Conservation (phyloP, 2,888 invertebrate species). For the Oeneis ivallda region DNA sequence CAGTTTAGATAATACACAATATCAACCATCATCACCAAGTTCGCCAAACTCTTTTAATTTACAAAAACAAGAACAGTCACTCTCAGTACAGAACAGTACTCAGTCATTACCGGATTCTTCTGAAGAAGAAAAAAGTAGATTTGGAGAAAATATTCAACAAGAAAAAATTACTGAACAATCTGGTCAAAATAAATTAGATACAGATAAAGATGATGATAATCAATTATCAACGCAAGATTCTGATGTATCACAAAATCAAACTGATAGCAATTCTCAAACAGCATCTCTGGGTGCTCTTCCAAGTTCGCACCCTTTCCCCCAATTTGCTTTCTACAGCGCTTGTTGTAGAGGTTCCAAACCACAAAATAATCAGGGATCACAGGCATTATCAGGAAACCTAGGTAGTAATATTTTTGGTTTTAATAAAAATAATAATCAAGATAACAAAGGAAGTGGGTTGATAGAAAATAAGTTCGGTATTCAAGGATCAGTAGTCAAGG, state of each 20-base stretch:
- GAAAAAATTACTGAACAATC: neutral
- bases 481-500: neutral
- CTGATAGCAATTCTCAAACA: neutral
- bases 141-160: slow-evolving; percentile 14
- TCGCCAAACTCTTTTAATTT: neutral
- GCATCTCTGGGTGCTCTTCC: neutral
- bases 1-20: slow-evolving; percentile 2
- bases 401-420: neutral
- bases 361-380: slow-evolving; percentile 6
- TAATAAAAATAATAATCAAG: neutral
- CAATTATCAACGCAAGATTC: neutral
- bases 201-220: neutral
- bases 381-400: neutral
- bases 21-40: neutral
- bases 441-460: neutral
- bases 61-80: slow-evolving; percentile 5
- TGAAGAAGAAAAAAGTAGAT: slow-evolving; percentile 5
- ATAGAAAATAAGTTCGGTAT: slow-evolving; percentile 5
- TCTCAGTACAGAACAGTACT: slow-evolving; percentile 10
- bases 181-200: neutral
- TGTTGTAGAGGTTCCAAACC: slow-evolving; percentile 19
- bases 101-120: slow-evolving; percentile 22
- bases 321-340: slow-evolving; percentile 24
- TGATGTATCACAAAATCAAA: slow-evolving; percentile 6
- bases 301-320: slow-evolving; percentile 11